A percentile compares a stretch with the other conserved stretches of the same genome.
These are phyloP conservation scores for Falco peregrinus DNA, from an alignment of 2,797 vertebrate genomes.

Conservation along the genomic window DNA sequence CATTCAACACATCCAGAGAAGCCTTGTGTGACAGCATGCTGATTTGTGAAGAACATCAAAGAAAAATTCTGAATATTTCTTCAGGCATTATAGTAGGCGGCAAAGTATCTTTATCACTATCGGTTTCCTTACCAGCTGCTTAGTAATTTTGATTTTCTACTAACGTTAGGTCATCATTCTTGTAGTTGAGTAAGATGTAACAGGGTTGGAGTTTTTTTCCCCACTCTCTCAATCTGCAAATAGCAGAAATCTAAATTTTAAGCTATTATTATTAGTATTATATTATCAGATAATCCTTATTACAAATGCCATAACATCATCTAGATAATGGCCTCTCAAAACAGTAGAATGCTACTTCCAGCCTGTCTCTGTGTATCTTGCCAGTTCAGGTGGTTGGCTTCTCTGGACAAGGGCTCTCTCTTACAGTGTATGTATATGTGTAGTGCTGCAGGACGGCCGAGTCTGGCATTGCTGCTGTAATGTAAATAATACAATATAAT, in stretches of 20 bases:
- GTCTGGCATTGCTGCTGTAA: neutral
- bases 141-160: neutral
- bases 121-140: neutral
- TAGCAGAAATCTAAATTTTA: neutral
- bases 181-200: neutral
- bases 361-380: neutral
- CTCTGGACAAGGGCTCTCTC: neutral
- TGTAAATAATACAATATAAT: slow-evolving; percentile 16
- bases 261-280: neutral
- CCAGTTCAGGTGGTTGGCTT: neutral
- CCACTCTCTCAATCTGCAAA: neutral
- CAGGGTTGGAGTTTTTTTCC: neutral
- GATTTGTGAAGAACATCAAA: neutral
- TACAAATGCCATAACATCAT: neutral
- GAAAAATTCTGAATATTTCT: neutral
- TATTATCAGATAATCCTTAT: neutral
- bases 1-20: neutral
- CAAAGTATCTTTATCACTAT: neutral
- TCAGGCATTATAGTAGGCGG: neutral
- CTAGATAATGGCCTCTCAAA: neutral
- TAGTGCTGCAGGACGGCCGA: neutral
- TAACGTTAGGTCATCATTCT: neutral
- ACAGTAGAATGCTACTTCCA: neutral
- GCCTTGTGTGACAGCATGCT: neutral
- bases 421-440: neutral